Percentiles rank a stretch among this genome's conserved stretches.
Conservation (phyloP, 2,113 vertebrate species). For the Anhinga anhinga region DNA sequence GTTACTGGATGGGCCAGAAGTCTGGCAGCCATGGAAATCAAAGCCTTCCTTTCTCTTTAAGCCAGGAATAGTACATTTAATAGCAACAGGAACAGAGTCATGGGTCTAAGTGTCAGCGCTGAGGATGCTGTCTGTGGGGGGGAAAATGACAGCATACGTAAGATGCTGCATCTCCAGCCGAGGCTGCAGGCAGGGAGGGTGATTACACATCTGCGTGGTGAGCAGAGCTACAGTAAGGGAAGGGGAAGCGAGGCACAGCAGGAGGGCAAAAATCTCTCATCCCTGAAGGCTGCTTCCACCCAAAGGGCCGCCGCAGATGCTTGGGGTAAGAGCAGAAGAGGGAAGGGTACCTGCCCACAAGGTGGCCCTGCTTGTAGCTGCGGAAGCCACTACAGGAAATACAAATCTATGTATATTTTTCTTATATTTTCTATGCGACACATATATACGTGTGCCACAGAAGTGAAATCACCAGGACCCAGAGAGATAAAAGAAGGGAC, state of each 20-base stretch:
- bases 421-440: neutral
- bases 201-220: neutral
- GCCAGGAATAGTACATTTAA: neutral
- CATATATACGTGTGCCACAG: too few relatives aligned
- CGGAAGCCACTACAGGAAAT: neutral
- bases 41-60: neutral
- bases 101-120: neutral
- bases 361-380: neutral
- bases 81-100: neutral
- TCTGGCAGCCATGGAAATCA: neutral
- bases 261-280: neutral
- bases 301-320: neutral
- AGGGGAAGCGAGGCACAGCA: neutral
- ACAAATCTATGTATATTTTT: neutral
- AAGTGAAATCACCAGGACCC: neutral
- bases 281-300: neutral
- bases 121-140: neutral
- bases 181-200: neutral
- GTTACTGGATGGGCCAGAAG: neutral
- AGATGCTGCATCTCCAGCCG: neutral
- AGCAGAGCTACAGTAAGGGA: neutral
- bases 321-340: neutral
- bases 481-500: neutral
- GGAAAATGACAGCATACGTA: fast-evolving
- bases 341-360: neutral